Conservation (phyloP, 2,888 invertebrate species). For the Phrixothrix hirtus region DNA sequence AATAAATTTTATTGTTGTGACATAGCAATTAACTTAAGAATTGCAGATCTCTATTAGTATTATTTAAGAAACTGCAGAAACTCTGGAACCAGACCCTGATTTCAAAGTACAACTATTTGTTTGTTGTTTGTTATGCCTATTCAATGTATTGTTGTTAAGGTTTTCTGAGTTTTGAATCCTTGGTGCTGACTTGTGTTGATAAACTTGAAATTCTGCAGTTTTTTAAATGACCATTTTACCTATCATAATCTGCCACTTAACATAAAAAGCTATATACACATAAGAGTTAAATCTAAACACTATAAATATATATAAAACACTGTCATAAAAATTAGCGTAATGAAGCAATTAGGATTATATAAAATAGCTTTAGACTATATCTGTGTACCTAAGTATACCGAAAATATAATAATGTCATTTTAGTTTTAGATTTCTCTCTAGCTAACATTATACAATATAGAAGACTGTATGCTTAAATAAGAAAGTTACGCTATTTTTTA, state of each 20-base stretch:
- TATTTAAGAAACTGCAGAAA: conserved; percentile 50
- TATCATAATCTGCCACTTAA: conserved; percentile 54
- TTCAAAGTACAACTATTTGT: conserved; percentile 57
- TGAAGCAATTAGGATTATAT: conserved; percentile 33
- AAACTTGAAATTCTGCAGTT: conserved; percentile 48
- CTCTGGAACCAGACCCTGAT: conserved; percentile 55
- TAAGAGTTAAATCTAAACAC: conserved; percentile 53
- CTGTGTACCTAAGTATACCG: conserved; percentile 48
- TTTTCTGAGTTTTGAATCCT: conserved; percentile 29
- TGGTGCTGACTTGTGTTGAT: conserved; percentile 44
- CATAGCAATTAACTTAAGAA: conserved; percentile 48
- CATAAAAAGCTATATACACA: conserved; percentile 52
- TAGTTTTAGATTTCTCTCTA: conserved; percentile 45
- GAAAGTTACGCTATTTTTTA: conserved; percentile 45
- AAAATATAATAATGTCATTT: conserved; percentile 43
- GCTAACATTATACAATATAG: conserved; percentile 48
- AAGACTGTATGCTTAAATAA: conserved; percentile 53
- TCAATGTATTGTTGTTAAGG: conserved; percentile 28
- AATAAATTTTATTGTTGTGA: conserved; percentile 57
- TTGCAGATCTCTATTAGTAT: conserved; percentile 35
- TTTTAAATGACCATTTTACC: conserved; percentile 43
- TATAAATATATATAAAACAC: conserved; percentile 40
- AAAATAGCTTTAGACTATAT: conserved; percentile 45
- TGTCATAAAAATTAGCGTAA: conserved; percentile 37
- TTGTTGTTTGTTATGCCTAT: conserved; percentile 51